Conservation (phyloP, 30 jellyfish, hydroid and myxozoan species). For the Turritopsis dohrnii region DNA sequence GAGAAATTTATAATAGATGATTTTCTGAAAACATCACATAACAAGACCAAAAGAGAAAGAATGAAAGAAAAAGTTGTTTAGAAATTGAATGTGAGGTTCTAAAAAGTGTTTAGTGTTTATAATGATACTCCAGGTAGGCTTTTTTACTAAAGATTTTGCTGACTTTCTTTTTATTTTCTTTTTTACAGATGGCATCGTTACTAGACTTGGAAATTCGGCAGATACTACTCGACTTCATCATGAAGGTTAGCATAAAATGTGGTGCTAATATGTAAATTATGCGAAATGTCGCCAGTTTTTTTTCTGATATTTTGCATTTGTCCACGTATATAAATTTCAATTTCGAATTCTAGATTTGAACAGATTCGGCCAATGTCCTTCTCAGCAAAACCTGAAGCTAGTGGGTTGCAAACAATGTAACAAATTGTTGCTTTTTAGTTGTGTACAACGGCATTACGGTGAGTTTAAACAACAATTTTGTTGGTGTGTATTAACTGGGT, state of each 20-base stretch:
- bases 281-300: neutral
- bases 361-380: constrained; percentile 78
- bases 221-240: constrained; percentile 76
- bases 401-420: constrained; percentile 75
- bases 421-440: constrained; percentile 44
- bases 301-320: neutral
- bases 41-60: too few species aligned
- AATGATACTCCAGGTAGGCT: too few species aligned
- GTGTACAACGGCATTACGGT: constrained; percentile 72
- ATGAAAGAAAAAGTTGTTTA: too few species aligned
- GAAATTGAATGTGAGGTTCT: too few species aligned
- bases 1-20: too few species aligned
- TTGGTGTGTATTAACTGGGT: neutral
- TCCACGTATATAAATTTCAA: neutral
- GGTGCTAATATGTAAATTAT: neutral
- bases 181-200: constrained; percentile 20
- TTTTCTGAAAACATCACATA: too few species aligned
- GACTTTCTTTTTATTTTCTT: neutral
- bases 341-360: constrained; percentile 47
- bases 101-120: too few species aligned
- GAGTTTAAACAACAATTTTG: constrained; percentile 2
- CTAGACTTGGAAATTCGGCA: constrained; percentile 33
- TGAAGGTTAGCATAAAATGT: constrained; percentile 49
- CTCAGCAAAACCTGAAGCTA: constrained; percentile 53
- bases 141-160: neutral